phyloP scores from a whole-genome alignment of 1,140 invertebrate genomes.

The Chionoecetes opilio region DNA sequence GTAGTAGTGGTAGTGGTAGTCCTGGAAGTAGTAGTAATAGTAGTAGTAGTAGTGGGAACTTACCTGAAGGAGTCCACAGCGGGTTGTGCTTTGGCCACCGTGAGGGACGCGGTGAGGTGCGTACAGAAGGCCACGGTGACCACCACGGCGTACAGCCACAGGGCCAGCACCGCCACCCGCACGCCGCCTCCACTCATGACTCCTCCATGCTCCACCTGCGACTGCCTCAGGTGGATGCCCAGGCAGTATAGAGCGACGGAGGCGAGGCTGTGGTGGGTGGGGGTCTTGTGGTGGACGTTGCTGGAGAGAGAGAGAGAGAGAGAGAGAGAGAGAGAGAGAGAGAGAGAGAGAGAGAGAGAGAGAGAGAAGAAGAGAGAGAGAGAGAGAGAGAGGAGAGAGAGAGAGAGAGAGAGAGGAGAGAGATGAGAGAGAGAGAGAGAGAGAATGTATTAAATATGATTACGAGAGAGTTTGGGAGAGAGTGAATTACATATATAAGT shows the following conservation, averaged over 20 bases:
- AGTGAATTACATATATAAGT: no score
- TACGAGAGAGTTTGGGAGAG: no score
- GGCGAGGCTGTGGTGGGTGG: neutral
- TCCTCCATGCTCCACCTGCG: neutral
- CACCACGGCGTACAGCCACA: neutral
- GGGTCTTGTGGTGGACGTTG: no score
- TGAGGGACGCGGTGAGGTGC: neutral
- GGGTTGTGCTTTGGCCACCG: neutral
- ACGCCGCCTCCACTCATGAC: neutral
- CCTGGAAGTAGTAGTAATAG: neutral
- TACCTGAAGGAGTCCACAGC: conserved; percentile 12
- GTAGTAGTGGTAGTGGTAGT: neutral
- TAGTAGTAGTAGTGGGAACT: neutral
- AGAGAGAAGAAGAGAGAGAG: no score
- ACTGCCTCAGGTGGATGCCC: neutral
- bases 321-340: no score
- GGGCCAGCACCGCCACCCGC: neutral
- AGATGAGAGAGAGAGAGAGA: no score
- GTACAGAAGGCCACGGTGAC: neutral
- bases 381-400: no score
- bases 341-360: no score
- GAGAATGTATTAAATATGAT: no score
- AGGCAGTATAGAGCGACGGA: neutral
- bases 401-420: no score
- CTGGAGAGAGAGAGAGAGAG: no score